These are phyloP conservation scores for Sorex maritimensis DNA, from an alignment of 2,797 vertebrate genomes.

Conservation along the genomic window DNA sequence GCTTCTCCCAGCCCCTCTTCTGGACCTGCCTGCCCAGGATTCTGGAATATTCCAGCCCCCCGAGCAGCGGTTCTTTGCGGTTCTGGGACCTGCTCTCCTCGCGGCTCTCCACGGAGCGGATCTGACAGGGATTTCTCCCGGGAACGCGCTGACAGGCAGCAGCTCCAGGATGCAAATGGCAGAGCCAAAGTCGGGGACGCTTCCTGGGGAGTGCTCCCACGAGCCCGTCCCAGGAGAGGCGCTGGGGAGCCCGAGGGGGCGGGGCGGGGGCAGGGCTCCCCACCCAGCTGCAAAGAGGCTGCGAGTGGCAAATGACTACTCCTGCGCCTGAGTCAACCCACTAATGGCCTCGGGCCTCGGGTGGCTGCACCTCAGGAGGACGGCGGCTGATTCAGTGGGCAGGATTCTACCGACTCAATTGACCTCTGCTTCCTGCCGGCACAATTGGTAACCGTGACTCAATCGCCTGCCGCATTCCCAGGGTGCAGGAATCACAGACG, in stretches of 20 bases:
- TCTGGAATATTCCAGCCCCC: fast-evolving
- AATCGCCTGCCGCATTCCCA: fast-evolving
- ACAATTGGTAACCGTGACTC: background rate
- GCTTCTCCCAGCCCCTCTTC: background rate
- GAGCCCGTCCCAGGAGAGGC: background rate
- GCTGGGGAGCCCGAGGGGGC: background rate
- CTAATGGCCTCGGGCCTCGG: background rate
- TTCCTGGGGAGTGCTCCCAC: background rate
- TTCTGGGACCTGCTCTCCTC: background rate
- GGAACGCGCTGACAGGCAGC: background rate
- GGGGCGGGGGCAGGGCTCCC: background rate
- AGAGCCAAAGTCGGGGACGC: background rate
- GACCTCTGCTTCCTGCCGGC: constrained; percentile 23
- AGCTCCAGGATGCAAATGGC: background rate
- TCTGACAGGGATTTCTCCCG: background rate
- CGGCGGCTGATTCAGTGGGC: background rate
- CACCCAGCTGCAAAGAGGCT: background rate
- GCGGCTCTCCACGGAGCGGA: fast-evolving
- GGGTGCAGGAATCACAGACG: background rate
- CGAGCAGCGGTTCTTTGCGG: too few relatives aligned
- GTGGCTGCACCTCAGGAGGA: background rate
- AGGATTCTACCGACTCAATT: background rate
- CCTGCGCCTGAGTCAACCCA: background rate
- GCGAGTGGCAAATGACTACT: background rate
- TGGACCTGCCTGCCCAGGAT: fast-evolving